Evolutionary conservation across 2,113 vertebrate genomes (phyloP).

Genomic region (Ctenomys sociabilis): DNA sequence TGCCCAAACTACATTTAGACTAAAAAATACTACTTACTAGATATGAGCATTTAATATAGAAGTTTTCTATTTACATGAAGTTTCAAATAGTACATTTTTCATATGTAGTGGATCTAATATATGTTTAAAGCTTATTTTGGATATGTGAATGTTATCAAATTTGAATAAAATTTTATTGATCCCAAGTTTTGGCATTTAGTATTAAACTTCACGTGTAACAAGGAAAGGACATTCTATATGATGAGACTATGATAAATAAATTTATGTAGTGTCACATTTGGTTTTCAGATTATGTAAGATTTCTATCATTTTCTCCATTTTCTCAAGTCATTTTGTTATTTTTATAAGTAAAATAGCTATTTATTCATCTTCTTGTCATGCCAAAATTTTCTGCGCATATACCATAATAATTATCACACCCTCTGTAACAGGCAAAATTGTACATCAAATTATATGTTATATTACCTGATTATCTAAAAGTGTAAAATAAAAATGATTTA

Average conservation of each 20-base stretch:
- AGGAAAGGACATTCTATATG: background rate
- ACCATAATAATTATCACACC: no score
- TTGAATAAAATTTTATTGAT: background rate
- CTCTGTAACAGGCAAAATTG: no score
- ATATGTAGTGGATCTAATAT: no score
- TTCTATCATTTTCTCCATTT: background rate
- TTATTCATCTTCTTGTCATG: no score
- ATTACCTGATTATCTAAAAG: no score
- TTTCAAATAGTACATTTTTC: slow-evolving; percentile 1
- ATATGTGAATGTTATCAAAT: background rate
- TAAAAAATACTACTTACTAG: background rate
- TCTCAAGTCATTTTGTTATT: background rate
- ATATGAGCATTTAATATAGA: background rate
- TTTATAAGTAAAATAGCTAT: no score
- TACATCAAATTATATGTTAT: no score
- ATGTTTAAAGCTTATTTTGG: background rate
- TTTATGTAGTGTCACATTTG: slow-evolving; percentile 1
- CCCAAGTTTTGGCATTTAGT: background rate
- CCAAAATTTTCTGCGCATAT: no score
- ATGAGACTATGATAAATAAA: background rate
- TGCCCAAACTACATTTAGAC: background rate
- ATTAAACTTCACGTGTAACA: background rate
- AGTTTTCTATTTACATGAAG: background rate
- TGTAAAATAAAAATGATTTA: no score
- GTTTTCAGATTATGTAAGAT: background rate